These are phyloP conservation scores for Hoplodrina ambigua DNA, from an alignment of 2,888 invertebrate species.

Conservation along the genomic window DNA sequence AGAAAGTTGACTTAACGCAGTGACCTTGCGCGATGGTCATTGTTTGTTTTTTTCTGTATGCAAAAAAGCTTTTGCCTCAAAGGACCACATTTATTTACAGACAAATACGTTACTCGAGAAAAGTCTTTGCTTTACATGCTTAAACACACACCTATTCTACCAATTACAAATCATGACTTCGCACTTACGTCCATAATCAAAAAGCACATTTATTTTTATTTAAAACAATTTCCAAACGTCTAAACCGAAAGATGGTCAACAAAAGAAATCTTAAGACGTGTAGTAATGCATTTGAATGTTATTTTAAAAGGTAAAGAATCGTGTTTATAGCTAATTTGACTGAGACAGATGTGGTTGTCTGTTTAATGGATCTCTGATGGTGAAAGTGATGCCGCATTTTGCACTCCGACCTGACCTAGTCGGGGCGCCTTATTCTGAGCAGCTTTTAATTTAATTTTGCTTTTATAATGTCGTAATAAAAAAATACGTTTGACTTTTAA, in stretches of 20 bases:
- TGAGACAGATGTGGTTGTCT: constrained; percentile 81
- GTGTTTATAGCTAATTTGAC: constrained; percentile 82
- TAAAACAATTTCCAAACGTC: constrained; percentile 40
- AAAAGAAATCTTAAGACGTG: constrained; percentile 63
- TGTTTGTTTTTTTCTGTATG: too few species aligned
- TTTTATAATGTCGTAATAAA: neutral
- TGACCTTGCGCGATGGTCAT: neutral
- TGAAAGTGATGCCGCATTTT: constrained; percentile 81
- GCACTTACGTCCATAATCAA: constrained; percentile 8
- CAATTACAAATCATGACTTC: constrained; percentile 57
- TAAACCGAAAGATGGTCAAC: constrained; percentile 34
- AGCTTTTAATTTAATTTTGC: neutral
- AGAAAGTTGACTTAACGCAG: too few species aligned
- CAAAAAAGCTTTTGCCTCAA: neutral
- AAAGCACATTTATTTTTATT: constrained; percentile 29
- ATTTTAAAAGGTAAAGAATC: constrained; percentile 77
- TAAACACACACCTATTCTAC: neutral
- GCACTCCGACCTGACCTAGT: constrained; percentile 81
- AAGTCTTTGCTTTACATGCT: constrained; percentile 7
- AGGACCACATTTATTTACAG: neutral
- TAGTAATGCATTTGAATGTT: constrained; percentile 62
- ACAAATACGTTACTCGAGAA: neutral
- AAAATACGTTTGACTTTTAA: too few species aligned
- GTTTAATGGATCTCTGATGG: constrained; percentile 80
- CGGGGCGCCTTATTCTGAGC: constrained; percentile 56